Evolutionary conservation across 2,888 invertebrate species (phyloP).

Genomic region (Cryptocephalus moraei): DNA sequence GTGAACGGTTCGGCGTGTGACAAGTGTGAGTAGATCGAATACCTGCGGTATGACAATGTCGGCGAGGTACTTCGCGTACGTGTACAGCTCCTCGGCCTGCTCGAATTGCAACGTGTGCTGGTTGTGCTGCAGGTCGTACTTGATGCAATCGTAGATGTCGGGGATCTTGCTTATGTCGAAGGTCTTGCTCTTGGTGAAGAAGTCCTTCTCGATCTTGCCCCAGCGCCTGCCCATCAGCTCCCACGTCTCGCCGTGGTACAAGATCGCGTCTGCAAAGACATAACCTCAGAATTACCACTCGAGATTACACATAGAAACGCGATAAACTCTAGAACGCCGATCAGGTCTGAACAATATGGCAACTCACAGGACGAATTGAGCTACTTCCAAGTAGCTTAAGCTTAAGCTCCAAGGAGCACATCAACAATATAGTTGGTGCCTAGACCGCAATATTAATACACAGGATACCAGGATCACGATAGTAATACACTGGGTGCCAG

Average conservation of each 20-base stretch:
- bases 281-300: too few relatives aligned
- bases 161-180: conserved; percentile 99
- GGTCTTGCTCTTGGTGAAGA: conserved; percentile 81
- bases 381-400: too few relatives aligned
- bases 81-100: conserved; percentile 85
- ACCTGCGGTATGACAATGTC: conserved; percentile 98
- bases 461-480: too few relatives aligned
- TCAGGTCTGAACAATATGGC: too few relatives aligned
- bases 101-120: conserved; percentile 90
- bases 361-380: too few relatives aligned
- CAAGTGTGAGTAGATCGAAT: neutral
- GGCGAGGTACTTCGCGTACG: conserved; percentile 92
- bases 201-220: conserved; percentile 98
- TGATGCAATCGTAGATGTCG: conserved; percentile 99
- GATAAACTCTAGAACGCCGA: too few relatives aligned
- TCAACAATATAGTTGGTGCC: too few relatives aligned
- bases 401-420: too few relatives aligned
- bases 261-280: conserved; percentile 59
- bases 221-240: conserved; percentile 94
- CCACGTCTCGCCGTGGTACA: conserved; percentile 99
- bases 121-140: conserved; percentile 97
- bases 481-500: too few relatives aligned
- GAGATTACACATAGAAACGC: too few relatives aligned
- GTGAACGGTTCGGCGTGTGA: too few relatives aligned
- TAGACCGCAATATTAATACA: too few relatives aligned